Percentiles rank a stretch among this genome's conserved stretches.
Conservation (phyloP, 2,888 invertebrate species). For the Notodonta ziczac region DNA sequence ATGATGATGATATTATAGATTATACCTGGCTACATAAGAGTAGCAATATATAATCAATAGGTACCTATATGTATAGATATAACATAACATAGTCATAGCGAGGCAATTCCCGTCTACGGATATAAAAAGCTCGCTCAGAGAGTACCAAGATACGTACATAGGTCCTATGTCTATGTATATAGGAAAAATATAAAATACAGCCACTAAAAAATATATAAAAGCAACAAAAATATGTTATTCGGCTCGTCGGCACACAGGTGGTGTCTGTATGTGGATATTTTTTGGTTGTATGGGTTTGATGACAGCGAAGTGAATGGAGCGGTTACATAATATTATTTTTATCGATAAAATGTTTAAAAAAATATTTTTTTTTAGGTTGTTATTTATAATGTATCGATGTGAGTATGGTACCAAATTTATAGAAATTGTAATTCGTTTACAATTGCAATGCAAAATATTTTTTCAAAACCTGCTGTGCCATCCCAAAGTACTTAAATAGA, state of each 20-base stretch:
- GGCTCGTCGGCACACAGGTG: constrained; percentile 75
- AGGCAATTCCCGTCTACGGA: background rate
- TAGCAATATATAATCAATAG: no score
- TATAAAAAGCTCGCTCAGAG: background rate
- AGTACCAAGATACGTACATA: background rate
- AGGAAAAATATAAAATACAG: constrained; percentile 82
- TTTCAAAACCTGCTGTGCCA: no score
- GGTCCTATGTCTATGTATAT: constrained; percentile 48
- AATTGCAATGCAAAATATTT: no score
- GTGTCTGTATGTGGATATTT: constrained; percentile 41
- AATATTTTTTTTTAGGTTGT: no score
- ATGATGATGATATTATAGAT: no score
- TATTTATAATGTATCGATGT: no score
- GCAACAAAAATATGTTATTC: constrained; percentile 85
- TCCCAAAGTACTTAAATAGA: no score
- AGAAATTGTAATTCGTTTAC: no score
- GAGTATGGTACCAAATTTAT: no score
- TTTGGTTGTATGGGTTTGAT: constrained; percentile 48
- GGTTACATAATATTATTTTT: background rate
- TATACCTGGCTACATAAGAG: no score
- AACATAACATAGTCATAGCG: background rate
- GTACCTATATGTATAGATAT: no score
- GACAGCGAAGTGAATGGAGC: constrained; percentile 48
- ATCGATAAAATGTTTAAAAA: no score
- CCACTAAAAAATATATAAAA: constrained; percentile 79